phyloP scores from a whole-genome alignment of 2,888 invertebrate species.

The Monochamus alternatus region DNA sequence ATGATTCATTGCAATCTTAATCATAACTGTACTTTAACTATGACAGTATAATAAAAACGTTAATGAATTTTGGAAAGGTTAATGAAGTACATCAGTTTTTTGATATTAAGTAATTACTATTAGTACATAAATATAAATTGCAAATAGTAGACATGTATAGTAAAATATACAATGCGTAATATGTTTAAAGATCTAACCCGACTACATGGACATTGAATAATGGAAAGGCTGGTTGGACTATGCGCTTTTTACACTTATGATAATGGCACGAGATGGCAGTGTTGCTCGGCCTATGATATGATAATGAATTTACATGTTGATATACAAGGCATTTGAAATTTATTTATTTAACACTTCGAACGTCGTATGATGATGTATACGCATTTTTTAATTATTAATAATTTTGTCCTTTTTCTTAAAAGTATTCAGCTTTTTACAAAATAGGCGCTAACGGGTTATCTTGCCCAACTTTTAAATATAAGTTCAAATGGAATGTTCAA shows the following conservation, averaged over 20 bases:
- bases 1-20: too few relatives aligned
- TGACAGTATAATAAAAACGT: background rate
- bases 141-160: slow-evolving; percentile 2
- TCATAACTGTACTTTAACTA: too few relatives aligned
- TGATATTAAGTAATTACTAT: slow-evolving; percentile 9
- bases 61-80: background rate
- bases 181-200: slow-evolving; percentile 2
- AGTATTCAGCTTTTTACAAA: slow-evolving; percentile 61
- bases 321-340: slow-evolving; percentile 69
- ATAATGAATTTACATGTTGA: slow-evolving; percentile 69
- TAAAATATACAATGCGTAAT: slow-evolving; percentile 16
- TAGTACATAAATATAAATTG: slow-evolving; percentile 9
- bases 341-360: slow-evolving; percentile 55
- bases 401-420: slow-evolving; percentile 56
- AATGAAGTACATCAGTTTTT: slow-evolving; percentile 1
- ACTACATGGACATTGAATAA: slow-evolving; percentile 25
- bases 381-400: slow-evolving; percentile 55
- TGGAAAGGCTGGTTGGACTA: slow-evolving; percentile 57
- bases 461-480: slow-evolving; percentile 43
- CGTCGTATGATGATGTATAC: slow-evolving; percentile 52
- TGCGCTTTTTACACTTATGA: slow-evolving; percentile 54
- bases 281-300: slow-evolving; percentile 69
- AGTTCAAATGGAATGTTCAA: background rate
- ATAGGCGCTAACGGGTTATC: slow-evolving; percentile 54
- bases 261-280: slow-evolving; percentile 62